Conservation (phyloP, 2,888 invertebrate genomes). For the Norana najaformis region DNA sequence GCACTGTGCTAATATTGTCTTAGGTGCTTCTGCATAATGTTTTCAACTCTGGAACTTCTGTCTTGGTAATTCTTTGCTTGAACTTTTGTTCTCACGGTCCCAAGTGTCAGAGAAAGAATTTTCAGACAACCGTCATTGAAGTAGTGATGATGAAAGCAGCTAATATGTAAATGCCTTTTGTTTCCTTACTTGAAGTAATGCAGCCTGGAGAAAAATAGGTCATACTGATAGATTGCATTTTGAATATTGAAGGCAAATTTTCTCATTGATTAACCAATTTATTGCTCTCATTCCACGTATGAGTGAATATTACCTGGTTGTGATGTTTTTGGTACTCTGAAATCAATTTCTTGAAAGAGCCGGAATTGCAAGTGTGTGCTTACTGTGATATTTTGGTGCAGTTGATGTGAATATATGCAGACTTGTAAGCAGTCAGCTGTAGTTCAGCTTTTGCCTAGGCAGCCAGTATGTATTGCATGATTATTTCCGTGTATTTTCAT, state of each 20-base stretch:
- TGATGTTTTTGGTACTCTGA: no score
- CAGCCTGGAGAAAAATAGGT: no score
- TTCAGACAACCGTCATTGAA: neutral
- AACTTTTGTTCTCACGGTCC: neutral
- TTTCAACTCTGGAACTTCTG: neutral
- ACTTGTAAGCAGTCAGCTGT: neutral
- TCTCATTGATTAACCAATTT: no score
- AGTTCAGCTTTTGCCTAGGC: neutral
- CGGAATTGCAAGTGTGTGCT: no score
- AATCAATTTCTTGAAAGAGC: no score
- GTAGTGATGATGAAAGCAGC: neutral
- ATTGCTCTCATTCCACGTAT: no score
- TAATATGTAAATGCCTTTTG: neutral
- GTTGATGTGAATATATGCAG: neutral
- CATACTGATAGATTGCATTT: no score
- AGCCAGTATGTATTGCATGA: neutral
- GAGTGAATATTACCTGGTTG: no score
- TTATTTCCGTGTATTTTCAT: neutral
- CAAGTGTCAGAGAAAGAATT: neutral
- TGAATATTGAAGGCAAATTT: no score
- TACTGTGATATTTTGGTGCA: no score
- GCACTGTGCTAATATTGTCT: neutral
- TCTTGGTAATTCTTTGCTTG: neutral
- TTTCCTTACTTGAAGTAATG: no score
- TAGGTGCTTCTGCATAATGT: neutral